Base-by-base conservation (phyloP, 1,140 invertebrate species). In the Mercenaria mercenaria region DNA sequence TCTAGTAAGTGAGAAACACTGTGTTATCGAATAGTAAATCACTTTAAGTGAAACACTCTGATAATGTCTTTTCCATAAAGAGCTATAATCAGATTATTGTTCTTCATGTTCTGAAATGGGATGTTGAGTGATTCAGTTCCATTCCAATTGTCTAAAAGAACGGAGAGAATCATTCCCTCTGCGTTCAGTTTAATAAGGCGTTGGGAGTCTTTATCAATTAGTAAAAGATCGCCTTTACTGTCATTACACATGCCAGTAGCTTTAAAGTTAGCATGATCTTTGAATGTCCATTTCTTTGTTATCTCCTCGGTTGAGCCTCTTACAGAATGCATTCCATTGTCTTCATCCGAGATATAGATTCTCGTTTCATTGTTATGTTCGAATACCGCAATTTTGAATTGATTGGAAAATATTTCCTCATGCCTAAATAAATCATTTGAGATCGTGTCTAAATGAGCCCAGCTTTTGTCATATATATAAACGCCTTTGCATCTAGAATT, bases 11-110 rank as follows among this genome's bases (percentile, higher is more conserved):
- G n/a, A n/a, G n/a, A n/a, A n/a, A n/a, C n/a, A n/a, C n/a, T n/a
- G n/a, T n/a, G n/a, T n/a, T n/a, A n/a, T n/a, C n/a, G n/a, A n/a
- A n/a, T n/a, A n/a, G n/a, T n/a, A n/a, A 50, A 20, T 50, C 20
- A 67, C 32, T 67, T 67, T 6, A 67, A 67, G 32, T 67, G n/a
- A 67, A 67, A 67, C 61, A 67, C 61, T 32, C 32, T 67, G 29
- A 67, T 29, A 11, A 32, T 67, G 61, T 67, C 29, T 67, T 67
- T 29, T 32, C 61, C 61, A 67, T n/a, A 67, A 3, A 67, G 18
- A 11, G 61, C 11, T 67, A 67, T n/a, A 37, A 67, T 29, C 61
- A 67, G 61, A 11, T 67, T 29, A 10, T 32, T 18, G 32, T 67
- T 29, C 18, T 67, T 67, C n/a, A 6, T 29, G 61, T 67, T 18